Evolutionary conservation across 1,140 invertebrate species (phyloP), one percentile per base, ranked within the genome.

Genomic region (Dendroctonus valens): DNA sequence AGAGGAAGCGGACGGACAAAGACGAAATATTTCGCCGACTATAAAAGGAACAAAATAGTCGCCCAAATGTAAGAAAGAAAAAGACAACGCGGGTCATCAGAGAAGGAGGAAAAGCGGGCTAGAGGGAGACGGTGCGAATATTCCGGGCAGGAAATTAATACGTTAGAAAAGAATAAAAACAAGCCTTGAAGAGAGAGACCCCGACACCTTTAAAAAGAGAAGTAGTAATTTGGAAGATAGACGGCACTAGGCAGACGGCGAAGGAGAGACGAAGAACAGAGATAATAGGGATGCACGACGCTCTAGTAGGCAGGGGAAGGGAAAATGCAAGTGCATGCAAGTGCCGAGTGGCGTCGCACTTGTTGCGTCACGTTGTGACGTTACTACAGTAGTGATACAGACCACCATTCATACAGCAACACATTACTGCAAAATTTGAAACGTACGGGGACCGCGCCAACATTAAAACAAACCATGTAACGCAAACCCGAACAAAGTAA

Each of bases 361-460:
- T 78, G 75, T 78, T 78, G 77, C 76, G 74, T 78, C 77, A 76
- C 73, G 73, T 68, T 70, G 74, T 77, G 77, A 76, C 76, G 77
- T 77, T 76, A 72, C 74, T 73, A 72, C 72, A 75, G 72, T 74
- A 69, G 74, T 72, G 74, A 72, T 73, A 73, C 72, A 74, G 74
- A 73, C 72, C 72, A 73, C 72, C 73, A 75, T 73, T 73, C 72
- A 73, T 75, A 69, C 72, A 73, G 68, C 72, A 73, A 68, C 71
- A 72, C 69, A 74, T 69, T 73, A 72, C 68, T 70, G 73, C 73
- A 69, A 73, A 74, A 70, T 72, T 73, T 71, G 66, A 72, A 70
- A 57, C 65, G 70, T 54, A 59, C 69, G 53, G 46, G 50, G 14
- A 69, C 59, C 68, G 69, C 73, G 72, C 69, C 64, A 72, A 69